A percentile compares a stretch with the other conserved stretches of the same genome.
Conservation (phyloP, 2,797 vertebrate genomes). For the Danio choprae region DNA sequence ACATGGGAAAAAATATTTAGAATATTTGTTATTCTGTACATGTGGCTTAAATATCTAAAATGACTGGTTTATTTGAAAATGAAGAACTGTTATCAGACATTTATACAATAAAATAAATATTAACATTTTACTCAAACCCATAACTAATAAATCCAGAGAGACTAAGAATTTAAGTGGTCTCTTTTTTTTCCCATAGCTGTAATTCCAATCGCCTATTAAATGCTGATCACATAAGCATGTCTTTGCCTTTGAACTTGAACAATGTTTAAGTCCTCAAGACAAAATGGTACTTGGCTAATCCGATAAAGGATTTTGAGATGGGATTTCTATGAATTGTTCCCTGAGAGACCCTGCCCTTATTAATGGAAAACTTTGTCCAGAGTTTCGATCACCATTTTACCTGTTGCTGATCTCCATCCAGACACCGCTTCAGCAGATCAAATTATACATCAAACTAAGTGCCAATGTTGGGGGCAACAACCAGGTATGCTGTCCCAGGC, state of each 20-base stretch:
- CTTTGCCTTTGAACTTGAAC: not conserved
- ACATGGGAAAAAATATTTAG: no score
- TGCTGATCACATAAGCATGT: not conserved
- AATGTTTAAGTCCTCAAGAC: not conserved
- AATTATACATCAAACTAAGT: not conserved
- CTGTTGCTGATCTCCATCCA: not conserved
- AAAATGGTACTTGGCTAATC: constrained; percentile 19
- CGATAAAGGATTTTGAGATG: constrained; percentile 2
- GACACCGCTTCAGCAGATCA: constrained; percentile 29
- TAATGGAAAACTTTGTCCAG: not conserved
- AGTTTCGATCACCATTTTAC: not conserved
- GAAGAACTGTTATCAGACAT: no score
- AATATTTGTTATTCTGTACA: no score
- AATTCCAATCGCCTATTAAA: not conserved
- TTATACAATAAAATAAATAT: no score
- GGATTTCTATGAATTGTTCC: constrained; percentile 44
- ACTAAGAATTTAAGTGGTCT: no score
- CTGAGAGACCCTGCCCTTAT: constrained; percentile 54
- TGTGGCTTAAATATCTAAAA: no score
- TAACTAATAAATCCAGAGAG: no score
- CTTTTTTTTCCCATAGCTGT: not conserved
- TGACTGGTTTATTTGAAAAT: no score
- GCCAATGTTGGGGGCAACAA: not conserved
- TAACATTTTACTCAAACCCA: no score
- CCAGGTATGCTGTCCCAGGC: not conserved